Evolutionary conservation across 2,888 invertebrate species (phyloP).

Genomic region (Tipula confusa): DNA sequence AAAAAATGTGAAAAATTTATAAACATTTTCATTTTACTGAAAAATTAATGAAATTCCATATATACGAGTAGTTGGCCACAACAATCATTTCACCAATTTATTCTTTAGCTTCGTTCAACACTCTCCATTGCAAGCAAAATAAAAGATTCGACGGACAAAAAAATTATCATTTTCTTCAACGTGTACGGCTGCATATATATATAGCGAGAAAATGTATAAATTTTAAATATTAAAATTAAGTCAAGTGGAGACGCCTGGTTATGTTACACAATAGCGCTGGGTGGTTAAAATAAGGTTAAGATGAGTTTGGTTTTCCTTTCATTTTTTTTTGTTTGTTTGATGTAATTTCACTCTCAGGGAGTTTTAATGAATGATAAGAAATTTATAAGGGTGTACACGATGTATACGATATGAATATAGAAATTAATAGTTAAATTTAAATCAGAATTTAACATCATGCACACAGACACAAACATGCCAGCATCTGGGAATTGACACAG

Average conservation of each 20-base stretch:
- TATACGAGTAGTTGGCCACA: no score
- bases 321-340: neutral
- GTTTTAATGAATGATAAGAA: neutral
- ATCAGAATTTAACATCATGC: neutral
- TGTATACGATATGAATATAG: neutral
- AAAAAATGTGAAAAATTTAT: neutral
- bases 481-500: neutral
- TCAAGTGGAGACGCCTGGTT: neutral
- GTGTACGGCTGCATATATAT: neutral
- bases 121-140: neutral
- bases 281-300: neutral
- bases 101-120: neutral
- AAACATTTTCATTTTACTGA: neutral
- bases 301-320: neutral
- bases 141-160: neutral
- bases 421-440: neutral
- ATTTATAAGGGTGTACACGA: neutral
- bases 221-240: constrained; percentile 25
- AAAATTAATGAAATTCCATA: neutral
- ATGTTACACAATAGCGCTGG: neutral
- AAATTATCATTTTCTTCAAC: neutral
- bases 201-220: neutral
- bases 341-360: constrained; percentile 14
- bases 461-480: neutral
- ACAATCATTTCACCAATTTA: neutral